Evolutionary conservation across 2,888 invertebrate species (phyloP), one percentile per base, ranked within the genome.

Genomic region (Pristionchus arcanus): DNA sequence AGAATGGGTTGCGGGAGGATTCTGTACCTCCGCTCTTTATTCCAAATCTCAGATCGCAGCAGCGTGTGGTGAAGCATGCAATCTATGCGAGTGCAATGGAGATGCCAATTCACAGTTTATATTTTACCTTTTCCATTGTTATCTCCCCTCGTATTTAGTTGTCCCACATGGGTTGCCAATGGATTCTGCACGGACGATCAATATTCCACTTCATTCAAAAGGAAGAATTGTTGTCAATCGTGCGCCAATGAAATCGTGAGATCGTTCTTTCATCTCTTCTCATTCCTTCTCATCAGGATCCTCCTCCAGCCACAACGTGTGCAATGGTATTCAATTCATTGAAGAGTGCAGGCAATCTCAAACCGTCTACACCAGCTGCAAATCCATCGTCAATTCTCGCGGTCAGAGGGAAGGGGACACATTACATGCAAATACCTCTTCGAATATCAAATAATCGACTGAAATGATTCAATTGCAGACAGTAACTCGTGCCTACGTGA

Each of bases 161-260:
- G 68, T 25, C 68, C 31, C n/a, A 31, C 21, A 68, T 68, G 68
- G 68, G 68, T 68, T 21, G 68, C 68, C 31, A n/a, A 68, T 68
- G 68, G 68, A 68, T 68, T 68, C 68, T 68, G 68, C 31, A 31
- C 68, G 2, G 28, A 68, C n/a, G 68, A 68, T 28, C n/a, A 68
- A n/a, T 68, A 68, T 68, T 9, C 68, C 7, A 28, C n/a, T 13
- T 68, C 68, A 15, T 68, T 68, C 68, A 68, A 68, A 13, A 68
- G 68, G 31, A 28, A 68, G 68, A 68, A 68, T 28, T 68, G 68
- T 31, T 68, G 68, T 28, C 28, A 68, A n/a, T 68, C 68, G 7
- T 68, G 68, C n/a, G 68, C 68, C 68, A 68, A n/a, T 68, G 28
- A 68, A 28, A 68, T 68, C 31, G 68, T 68, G 68, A 28, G 68